These are phyloP conservation scores for Macaria liturata DNA, from an alignment of 2,888 invertebrate species.

Conservation along the genomic window DNA sequence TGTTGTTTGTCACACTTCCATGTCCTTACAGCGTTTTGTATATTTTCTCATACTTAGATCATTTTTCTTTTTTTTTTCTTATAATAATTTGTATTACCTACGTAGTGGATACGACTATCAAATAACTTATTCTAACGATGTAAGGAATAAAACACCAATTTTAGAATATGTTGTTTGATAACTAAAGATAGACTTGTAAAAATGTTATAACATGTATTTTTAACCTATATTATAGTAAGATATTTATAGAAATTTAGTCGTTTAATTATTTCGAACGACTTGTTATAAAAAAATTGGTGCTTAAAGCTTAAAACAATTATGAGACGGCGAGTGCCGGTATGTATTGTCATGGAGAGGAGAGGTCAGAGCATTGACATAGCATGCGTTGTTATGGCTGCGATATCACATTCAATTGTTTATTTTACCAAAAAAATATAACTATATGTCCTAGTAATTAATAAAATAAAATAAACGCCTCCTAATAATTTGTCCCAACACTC, in stretches of 20 bases:
- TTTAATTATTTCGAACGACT: constrained; percentile 84
- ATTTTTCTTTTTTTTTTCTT: constrained; percentile 49
- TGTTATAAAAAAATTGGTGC: constrained; percentile 84
- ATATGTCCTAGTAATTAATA: no score
- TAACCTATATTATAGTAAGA: constrained; percentile 83
- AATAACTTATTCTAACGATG: constrained; percentile 50
- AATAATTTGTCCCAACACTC: no score
- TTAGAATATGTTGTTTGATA: constrained; percentile 58
- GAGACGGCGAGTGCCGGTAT: constrained; percentile 68
- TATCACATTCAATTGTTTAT: constrained; percentile 42
- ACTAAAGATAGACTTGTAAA: constrained; percentile 81
- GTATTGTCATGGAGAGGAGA: constrained; percentile 69
- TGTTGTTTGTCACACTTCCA: constrained; percentile 46
- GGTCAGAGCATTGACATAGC: constrained; percentile 79
- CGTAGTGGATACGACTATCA: constrained; percentile 49
- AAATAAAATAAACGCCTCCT: no score
- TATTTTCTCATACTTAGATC: constrained; percentile 50
- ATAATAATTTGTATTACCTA: constrained; percentile 49
- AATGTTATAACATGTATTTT: constrained; percentile 83
- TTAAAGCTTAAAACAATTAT: constrained; percentile 80
- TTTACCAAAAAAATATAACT: background rate
- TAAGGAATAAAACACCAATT: constrained; percentile 32
- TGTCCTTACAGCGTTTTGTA: constrained; percentile 54
- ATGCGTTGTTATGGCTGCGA: constrained; percentile 79
- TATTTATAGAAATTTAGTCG: constrained; percentile 83